phyloP scores from a whole-genome alignment of 2,113 vertebrate species.

The Pelusios castaneus region DNA sequence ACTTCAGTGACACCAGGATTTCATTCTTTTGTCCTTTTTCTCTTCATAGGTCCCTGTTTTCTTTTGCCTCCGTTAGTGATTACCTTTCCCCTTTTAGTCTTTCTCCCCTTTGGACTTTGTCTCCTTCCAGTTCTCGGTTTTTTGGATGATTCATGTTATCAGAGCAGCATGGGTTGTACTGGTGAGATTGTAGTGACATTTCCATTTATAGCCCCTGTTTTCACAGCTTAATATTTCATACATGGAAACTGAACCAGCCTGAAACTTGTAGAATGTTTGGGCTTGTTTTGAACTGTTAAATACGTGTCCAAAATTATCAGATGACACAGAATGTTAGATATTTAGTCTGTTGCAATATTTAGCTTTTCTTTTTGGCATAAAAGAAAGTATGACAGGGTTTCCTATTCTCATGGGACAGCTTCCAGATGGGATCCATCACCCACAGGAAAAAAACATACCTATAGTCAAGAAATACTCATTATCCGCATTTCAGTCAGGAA shows the following conservation, averaged over 20 bases:
- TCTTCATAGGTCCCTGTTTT: not conserved
- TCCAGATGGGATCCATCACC: conserved; percentile 6
- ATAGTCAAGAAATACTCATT: conserved; percentile 23
- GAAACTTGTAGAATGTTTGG: not conserved
- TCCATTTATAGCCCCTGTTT: not conserved
- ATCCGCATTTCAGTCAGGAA: conserved; percentile 9
- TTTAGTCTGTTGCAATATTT: conserved; percentile 4
- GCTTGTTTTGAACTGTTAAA: conserved; percentile 35
- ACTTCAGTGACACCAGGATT: not conserved
- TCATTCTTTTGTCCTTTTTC: not conserved
- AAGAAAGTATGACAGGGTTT: conserved; percentile 33
- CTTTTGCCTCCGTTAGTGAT: not conserved
- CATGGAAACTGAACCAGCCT: not conserved
- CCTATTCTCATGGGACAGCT: not conserved
- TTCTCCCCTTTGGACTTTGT: not conserved
- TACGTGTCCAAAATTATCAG: not conserved
- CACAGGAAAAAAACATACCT: not conserved
- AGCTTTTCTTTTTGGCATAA: not conserved
- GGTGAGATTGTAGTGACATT: not conserved
- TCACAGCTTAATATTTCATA: conserved; percentile 8
- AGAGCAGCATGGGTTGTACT: not conserved
- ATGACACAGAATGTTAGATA: conserved; percentile 12
- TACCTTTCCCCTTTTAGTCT: not conserved
- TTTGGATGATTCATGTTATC: not conserved
- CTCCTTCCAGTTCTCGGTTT: not conserved